These are phyloP conservation scores for Armadillidium nasatum DNA, from an alignment of 1,140 invertebrate species.

Conservation along the genomic window DNA sequence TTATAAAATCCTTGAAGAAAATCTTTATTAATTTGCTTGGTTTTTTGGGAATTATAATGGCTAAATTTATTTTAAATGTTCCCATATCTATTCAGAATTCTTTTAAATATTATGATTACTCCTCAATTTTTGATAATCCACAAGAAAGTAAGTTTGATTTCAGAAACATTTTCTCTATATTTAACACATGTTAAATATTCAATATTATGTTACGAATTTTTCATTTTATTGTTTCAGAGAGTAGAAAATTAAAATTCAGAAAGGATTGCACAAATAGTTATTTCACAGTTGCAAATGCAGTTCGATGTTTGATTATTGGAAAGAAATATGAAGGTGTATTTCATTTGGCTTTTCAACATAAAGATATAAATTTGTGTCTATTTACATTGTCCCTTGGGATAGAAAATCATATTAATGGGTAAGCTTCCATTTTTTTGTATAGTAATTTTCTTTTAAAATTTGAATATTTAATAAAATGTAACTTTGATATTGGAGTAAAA, in stretches of 20 bases:
- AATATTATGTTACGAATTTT: too few relatives aligned
- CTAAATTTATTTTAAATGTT: not conserved
- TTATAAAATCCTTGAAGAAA: not conserved
- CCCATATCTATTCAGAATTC: not conserved
- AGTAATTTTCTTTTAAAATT: too few relatives aligned
- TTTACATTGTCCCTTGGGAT: not conserved
- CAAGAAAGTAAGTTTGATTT: not conserved
- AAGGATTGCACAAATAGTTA: too few relatives aligned
- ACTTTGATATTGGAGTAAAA: too few relatives aligned
- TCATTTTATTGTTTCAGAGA: too few relatives aligned
- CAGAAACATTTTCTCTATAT: too few relatives aligned
- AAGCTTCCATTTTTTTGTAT: too few relatives aligned
- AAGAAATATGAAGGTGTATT: not conserved
- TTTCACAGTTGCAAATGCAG: not conserved
- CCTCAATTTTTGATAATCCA: not conserved
- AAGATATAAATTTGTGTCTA: not conserved
- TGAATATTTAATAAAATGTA: too few relatives aligned
- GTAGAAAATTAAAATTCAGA: too few relatives aligned
- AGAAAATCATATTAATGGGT: too few relatives aligned
- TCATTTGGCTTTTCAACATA: not conserved
- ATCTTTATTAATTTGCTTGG: not conserved
- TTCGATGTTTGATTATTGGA: not conserved
- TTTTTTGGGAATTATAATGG: not conserved
- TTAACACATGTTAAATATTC: too few relatives aligned
- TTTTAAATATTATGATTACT: not conserved